Base-by-base conservation (phyloP, 2,888 invertebrate genomes). In the Selenia dentaria region DNA sequence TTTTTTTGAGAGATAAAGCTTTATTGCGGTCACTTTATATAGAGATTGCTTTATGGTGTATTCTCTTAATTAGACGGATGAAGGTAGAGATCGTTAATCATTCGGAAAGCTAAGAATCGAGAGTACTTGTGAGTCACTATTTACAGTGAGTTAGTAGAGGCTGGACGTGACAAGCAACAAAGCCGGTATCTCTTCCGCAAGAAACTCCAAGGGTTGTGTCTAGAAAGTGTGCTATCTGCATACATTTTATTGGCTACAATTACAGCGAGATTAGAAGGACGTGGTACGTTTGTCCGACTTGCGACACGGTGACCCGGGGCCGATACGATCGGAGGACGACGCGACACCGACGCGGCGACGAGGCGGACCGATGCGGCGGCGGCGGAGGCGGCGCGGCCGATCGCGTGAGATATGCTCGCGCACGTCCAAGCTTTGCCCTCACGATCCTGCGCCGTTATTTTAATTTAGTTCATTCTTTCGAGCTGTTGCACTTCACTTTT, bases 321-420 rank as follows among this genome's bases (percentile, higher is more conserved):
- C 31, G 73, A 73, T 73, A 62, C 58, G 67, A 81, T 80, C 78
- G 70, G 66, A 71, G 70, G 73, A 70, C 70, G 57, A 47, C 42
- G 47, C 45, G 55, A 51, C 58, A 29, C 34, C 40, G 47, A 33
- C 37, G 35, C 45, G 28, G 11, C 56, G 28, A 26, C 45, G 46
- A 26, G 27, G 11, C 26, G 33, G 26, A 14, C 35, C 45, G 45
- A 38, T 45, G 46, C 44, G 61, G 62, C 63, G 59, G 70, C 20
- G 31, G 22, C 26, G 32, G 32, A 6, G n/a, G 22, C 25, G 26
- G 22, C 28, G 39, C 9, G 13, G 12, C 5, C 59, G 84, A 82
- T 83, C 78, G 84, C 83, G 84, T 82, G 83, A 79, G 84, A 83
- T 83, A 76, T 64, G 62, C 58, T 54, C 64, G 69, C 62, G 70